These are phyloP conservation scores for Podarcis muralis DNA, from an alignment of 2,113 vertebrate genomes.

Conservation along the genomic window DNA sequence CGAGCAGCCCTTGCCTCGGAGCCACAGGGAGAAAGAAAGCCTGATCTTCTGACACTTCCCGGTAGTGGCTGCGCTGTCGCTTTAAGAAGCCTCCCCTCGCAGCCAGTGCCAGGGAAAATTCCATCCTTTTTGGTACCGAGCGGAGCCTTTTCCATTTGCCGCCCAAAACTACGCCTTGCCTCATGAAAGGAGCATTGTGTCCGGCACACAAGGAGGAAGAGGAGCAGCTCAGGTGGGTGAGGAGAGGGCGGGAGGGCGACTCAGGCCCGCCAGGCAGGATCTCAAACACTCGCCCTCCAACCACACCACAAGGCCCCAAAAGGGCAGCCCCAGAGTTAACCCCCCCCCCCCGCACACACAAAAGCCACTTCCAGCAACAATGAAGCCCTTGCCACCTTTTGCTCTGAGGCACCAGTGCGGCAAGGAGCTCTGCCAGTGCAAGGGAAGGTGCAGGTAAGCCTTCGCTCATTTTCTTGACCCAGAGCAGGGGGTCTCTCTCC, in stretches of 20 bases:
- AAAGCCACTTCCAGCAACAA: too few species aligned
- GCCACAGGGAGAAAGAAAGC: not conserved
- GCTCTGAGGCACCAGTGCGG: not conserved
- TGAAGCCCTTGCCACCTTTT: not conserved
- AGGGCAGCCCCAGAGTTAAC: not conserved
- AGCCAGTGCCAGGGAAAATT: not conserved
- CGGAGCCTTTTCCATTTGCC: not conserved
- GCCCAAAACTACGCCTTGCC: not conserved
- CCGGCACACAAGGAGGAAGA: not conserved
- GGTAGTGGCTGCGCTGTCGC: fast-evolving
- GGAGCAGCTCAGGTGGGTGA: not conserved
- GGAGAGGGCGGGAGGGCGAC: not conserved
- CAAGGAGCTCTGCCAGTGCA: too few species aligned
- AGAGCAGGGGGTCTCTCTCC: too few species aligned
- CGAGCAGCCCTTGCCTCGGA: not conserved
- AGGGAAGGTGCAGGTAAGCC: not conserved
- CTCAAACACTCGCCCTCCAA: not conserved
- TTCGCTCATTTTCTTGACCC: not conserved
- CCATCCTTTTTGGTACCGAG: not conserved
- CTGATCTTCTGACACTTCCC: fast-evolving
- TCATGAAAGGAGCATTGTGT: not conserved
- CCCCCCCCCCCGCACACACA: not conserved
- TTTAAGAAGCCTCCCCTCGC: not conserved
- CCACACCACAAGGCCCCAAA: not conserved
- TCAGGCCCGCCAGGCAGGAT: not conserved